Base-by-base conservation (phyloP, 2,888 invertebrate species). In the Himalopsyche tibetana region DNA sequence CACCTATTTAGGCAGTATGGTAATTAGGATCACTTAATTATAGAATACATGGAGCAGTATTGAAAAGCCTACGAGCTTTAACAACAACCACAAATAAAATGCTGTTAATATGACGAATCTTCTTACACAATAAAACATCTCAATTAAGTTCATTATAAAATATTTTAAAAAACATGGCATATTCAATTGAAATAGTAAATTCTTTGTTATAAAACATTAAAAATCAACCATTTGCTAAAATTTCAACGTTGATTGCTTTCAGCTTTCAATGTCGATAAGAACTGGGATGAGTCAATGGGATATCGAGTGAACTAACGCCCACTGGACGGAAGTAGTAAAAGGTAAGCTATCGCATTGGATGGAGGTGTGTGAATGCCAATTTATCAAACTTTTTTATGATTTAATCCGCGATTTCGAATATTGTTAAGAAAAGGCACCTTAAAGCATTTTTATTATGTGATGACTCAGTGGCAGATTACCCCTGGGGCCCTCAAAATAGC, bases 11-110 rank as follows among this genome's bases (percentile, higher is more conserved):
- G 4, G 63, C 63, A 11, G 63, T 63, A 63, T 63, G 63, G 19
- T 63, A 63, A 63, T 63, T 63, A 63, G 63, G 63, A 63, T 63
- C 63, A 19, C 63, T 63, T 63, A 63, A 63, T 63, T 63, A 63
- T 63, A 19, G 19, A 8, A 19, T 19, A 28, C 11, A 12, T 6
- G 17, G 28, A 56, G 56, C 8, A 17, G 19, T 63, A 19, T 11
- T n/a, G 19, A 0, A 19, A 8, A 9, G 0, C 19, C 4, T 19
- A 8, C 15, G n/a, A 19, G 4, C 56, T 4, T 17, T 56, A n/a
- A 56, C n/a, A 56, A 5, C 4, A 56, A 17, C 17, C 56, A 6
- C 6, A 8, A 11, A 45, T 45, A 8, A 45, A 5, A 45, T 45
- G 9, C 40, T 5, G 5, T 45, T 45, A 9, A 9, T 9, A 9